Conservation (phyloP, 2,888 invertebrate genomes). For the Apodemia mormo region DNA sequence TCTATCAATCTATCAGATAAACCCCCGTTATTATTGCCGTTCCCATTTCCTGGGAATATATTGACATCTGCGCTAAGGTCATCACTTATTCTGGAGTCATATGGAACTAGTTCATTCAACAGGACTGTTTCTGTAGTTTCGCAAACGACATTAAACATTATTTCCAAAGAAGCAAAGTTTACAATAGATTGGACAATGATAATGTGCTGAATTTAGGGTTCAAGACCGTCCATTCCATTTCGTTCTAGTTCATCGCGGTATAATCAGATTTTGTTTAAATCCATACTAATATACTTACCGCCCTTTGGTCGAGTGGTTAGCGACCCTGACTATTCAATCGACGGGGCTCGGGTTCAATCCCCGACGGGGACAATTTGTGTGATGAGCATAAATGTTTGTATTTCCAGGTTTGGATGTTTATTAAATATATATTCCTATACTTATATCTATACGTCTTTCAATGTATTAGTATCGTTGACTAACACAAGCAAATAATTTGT, state of each 20-base stretch:
- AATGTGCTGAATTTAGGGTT: background rate
- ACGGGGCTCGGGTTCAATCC: too few relatives aligned
- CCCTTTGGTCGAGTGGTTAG: too few relatives aligned
- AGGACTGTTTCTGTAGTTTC: background rate
- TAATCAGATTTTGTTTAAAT: background rate
- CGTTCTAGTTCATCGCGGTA: background rate
- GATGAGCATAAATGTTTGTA: too few relatives aligned
- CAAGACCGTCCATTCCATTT: background rate
- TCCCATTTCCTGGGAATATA: constrained; percentile 7
- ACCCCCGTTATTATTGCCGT: background rate
- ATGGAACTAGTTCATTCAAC: constrained; percentile 11
- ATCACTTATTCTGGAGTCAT: constrained; percentile 5
- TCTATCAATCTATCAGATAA: background rate
- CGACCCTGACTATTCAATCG: too few relatives aligned
- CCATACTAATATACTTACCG: too few relatives aligned
- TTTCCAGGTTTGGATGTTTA: too few relatives aligned
- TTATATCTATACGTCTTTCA: too few relatives aligned
- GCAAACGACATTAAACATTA: background rate
- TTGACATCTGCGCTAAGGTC: constrained; percentile 14
- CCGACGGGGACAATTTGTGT: too few relatives aligned
- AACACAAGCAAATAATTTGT: too few relatives aligned
- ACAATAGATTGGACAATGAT: background rate
- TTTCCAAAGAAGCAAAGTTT: background rate
- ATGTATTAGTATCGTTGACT: too few relatives aligned
- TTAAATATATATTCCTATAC: too few relatives aligned